These are phyloP conservation scores for Hafferia zeledoni DNA, from an alignment of 2,797 vertebrate genomes.

Conservation along the genomic window DNA sequence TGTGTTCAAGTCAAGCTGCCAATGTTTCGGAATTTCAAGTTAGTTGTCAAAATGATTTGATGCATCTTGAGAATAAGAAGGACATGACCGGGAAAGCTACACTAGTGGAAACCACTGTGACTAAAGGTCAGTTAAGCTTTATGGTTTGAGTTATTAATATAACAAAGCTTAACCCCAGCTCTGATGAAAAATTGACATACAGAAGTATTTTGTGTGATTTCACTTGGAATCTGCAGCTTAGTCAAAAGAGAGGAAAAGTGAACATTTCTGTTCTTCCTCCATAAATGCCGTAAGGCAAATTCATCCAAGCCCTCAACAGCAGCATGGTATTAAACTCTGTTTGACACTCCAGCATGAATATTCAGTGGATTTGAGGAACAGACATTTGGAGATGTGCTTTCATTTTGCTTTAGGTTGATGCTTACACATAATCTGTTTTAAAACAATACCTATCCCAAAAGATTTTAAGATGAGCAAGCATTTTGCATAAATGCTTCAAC, in stretches of 20 bases:
- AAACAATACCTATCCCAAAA: not conserved
- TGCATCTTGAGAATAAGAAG: not conserved
- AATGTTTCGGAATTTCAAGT: not conserved
- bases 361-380: not conserved
- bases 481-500: not conserved
- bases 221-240: not conserved
- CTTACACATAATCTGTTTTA: not conserved
- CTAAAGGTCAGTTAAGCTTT: conserved; percentile 44
- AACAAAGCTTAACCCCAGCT: not conserved
- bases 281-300: not conserved
- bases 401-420: not conserved
- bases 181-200: not conserved
- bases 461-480: not conserved
- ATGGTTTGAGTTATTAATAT: not conserved
- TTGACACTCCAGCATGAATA: not conserved
- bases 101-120: not conserved
- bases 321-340: conserved; percentile 13
- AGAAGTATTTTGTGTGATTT: not conserved
- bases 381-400: not conserved
- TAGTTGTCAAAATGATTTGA: conserved; percentile 51
- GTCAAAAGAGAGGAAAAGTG: not conserved
- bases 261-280: not conserved
- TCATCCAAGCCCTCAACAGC: not conserved
- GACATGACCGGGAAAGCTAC: not conserved
- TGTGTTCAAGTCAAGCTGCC: not conserved